A percentile compares a stretch with the other conserved stretches of the same genome.
Conservation (phyloP, 1,140 invertebrate species). For the Copidosoma floridanum region DNA sequence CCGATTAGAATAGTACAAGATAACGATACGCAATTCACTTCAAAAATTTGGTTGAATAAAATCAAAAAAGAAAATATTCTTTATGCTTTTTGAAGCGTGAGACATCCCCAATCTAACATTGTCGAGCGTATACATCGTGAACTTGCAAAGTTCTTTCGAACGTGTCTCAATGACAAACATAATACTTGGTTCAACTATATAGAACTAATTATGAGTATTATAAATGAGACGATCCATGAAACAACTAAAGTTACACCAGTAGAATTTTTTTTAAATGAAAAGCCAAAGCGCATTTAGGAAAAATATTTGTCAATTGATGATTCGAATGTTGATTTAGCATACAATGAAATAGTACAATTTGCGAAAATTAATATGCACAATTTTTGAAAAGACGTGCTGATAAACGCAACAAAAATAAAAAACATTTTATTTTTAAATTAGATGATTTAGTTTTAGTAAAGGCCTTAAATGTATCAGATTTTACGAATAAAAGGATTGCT, state of each 20-base stretch:
- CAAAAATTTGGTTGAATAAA: neutral
- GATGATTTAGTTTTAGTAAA: no score
- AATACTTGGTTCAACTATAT: neutral
- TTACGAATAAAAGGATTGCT: no score
- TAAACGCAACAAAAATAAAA: no score
- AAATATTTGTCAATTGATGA: no score
- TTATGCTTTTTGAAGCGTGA: neutral
- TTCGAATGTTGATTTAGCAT: no score
- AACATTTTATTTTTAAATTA: no score
- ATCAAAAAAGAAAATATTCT: neutral
- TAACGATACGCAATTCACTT: neutral
- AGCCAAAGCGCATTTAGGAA: no score
- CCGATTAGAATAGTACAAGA: neutral
- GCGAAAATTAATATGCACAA: no score
- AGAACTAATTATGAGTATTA: neutral
- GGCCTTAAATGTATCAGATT: no score
- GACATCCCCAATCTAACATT: neutral
- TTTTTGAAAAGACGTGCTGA: neutral
- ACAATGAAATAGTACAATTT: no score
- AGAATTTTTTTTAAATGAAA: no score
- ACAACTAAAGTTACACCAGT: no score
- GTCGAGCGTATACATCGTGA: neutral
- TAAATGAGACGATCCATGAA: neutral
- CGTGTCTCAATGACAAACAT: neutral
- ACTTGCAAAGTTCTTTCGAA: neutral